Evolutionary conservation across 2,113 vertebrate genomes (phyloP).

Genomic region (Carettochelys insculpta): DNA sequence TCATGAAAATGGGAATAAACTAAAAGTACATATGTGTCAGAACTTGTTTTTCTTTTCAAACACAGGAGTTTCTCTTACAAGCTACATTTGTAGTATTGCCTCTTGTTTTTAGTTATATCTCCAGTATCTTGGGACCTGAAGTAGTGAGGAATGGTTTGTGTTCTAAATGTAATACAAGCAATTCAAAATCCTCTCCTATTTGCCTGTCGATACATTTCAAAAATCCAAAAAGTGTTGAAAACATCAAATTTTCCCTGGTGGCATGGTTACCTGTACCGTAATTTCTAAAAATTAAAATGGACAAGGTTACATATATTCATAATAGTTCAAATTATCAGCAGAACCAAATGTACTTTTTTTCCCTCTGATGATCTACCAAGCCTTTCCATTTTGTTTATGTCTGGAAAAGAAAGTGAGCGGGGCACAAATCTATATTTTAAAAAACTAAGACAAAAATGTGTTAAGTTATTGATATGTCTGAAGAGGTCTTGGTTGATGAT

Average conservation of each 20-base stretch:
- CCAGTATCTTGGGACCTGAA: background rate
- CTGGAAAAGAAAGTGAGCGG: background rate
- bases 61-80: background rate
- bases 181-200: conserved; percentile 18
- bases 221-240: background rate
- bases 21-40: background rate
- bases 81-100: background rate
- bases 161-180: conserved; percentile 19
- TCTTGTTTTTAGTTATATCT: background rate
- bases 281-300: background rate
- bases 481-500: background rate
- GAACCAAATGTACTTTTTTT: background rate
- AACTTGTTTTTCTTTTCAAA: conserved; percentile 1
- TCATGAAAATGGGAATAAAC: background rate
- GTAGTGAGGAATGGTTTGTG: background rate
- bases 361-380: background rate
- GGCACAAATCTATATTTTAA: background rate
- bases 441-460: background rate
- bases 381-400: background rate
- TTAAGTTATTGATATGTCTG: background rate
- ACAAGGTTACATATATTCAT: conserved; percentile 30
- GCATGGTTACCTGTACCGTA: background rate
- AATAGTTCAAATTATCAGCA: background rate
- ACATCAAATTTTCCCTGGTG: background rate
- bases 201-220: conserved; percentile 26